Evolutionary conservation across 2,797 vertebrate species (phyloP).

Genomic region (Channallabes apus): DNA sequence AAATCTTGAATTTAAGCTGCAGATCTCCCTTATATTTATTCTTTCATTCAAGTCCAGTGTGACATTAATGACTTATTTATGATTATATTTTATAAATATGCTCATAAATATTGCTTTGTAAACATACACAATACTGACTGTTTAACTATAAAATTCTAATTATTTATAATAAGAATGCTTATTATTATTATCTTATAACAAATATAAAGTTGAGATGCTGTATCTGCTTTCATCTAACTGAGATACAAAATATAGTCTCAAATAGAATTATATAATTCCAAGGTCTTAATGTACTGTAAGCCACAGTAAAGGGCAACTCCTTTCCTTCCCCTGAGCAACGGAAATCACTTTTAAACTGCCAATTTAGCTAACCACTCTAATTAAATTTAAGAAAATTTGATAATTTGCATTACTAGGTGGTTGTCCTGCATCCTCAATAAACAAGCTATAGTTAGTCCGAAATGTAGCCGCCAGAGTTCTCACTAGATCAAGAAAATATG

Average conservation of each 20-base stretch:
- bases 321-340: neutral
- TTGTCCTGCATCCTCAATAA: too few species aligned
- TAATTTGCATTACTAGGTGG: too few species aligned
- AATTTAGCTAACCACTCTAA: neutral
- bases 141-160: neutral
- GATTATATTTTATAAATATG: neutral
- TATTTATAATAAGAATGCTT: too few species aligned
- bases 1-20: neutral
- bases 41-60: neutral
- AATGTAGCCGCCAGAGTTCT: too few species aligned
- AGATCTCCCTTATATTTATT: neutral
- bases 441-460: too few species aligned
- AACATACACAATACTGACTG: neutral
- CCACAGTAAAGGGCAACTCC: neutral
- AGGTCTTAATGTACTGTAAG: neutral
- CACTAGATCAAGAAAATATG: too few species aligned
- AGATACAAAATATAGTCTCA: neutral
- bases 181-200: neutral
- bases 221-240: neutral
- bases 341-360: neutral
- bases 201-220: neutral
- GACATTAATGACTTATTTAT: neutral
- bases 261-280: neutral
- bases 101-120: neutral
- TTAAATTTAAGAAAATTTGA: neutral